A percentile compares a stretch with the other conserved stretches of the same genome.
Evolutionary conservation across 2,797 vertebrate species (phyloP).

Genomic region (Xenops minutus): DNA sequence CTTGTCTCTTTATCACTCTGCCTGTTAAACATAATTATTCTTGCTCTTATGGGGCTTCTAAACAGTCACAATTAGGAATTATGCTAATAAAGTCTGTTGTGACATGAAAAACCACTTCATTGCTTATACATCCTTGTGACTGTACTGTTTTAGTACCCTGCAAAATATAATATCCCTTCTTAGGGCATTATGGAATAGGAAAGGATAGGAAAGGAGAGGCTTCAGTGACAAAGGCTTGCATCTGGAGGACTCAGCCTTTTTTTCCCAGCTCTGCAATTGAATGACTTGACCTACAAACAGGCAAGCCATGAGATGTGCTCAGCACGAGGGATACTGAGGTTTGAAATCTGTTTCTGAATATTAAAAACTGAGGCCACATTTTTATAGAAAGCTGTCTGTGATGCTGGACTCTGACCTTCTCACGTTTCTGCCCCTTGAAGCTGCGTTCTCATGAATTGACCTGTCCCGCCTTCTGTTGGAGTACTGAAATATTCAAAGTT

Average conservation of each 20-base stretch:
- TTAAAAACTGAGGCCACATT: background rate
- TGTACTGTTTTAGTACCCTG: constrained; percentile 19
- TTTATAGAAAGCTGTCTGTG: background rate
- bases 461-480: background rate
- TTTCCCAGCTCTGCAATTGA: background rate
- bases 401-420: background rate
- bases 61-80: constrained; percentile 73
- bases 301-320: background rate
- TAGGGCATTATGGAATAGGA: background rate
- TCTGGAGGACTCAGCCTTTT: background rate
- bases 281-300: background rate
- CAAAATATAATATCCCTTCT: background rate
- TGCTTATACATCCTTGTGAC: background rate
- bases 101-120: constrained; percentile 47
- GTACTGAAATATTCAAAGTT: background rate
- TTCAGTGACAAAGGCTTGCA: background rate
- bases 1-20: constrained; percentile 64
- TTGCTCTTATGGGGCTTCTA: constrained; percentile 65
- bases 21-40: constrained; percentile 70
- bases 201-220: background rate
- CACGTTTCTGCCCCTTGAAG: background rate
- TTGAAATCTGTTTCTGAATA: background rate
- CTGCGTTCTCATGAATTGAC: background rate
- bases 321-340: background rate
- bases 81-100: constrained; percentile 57